A percentile compares a stretch with the other conserved stretches of the same genome.
Conservation (phyloP, 2,797 vertebrate species). For the Phyllotis vaccarum region DNA sequence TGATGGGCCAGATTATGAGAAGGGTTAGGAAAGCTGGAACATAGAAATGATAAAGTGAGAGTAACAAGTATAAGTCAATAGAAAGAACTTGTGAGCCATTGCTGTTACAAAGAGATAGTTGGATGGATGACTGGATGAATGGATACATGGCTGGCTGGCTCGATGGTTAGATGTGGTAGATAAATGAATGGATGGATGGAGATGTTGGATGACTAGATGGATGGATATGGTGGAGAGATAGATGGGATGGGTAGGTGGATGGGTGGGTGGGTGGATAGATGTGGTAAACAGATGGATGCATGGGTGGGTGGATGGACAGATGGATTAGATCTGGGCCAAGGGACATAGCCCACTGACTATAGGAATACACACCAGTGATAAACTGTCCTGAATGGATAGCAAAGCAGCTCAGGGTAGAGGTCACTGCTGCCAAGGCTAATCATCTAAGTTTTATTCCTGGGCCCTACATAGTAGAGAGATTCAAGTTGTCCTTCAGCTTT, state of each 20-base stretch:
- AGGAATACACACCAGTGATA: no score
- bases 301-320: not conserved
- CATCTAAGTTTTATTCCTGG: not conserved
- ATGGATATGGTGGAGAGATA: not conserved
- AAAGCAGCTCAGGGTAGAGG: not conserved
- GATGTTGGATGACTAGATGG: rapidly evolving
- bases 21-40: not conserved
- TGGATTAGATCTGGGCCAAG: not conserved
- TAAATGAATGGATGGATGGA: rapidly evolving
- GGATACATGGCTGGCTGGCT: no score
- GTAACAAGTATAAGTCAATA: not conserved
- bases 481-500: not conserved
- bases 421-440: not conserved
- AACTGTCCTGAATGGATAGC: not conserved
- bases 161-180: no score
- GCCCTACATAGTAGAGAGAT: not conserved
- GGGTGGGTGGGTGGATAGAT: rapidly evolving
- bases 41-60: not conserved
- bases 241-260: rapidly evolving
- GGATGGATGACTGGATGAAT: not conserved
- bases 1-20: not conserved
- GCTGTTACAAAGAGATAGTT: not conserved
- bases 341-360: not conserved
- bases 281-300: not conserved
- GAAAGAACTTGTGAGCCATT: not conserved